Evolutionary conservation across 2,797 vertebrate genomes (phyloP).

Genomic region (Bradypus variegatus): DNA sequence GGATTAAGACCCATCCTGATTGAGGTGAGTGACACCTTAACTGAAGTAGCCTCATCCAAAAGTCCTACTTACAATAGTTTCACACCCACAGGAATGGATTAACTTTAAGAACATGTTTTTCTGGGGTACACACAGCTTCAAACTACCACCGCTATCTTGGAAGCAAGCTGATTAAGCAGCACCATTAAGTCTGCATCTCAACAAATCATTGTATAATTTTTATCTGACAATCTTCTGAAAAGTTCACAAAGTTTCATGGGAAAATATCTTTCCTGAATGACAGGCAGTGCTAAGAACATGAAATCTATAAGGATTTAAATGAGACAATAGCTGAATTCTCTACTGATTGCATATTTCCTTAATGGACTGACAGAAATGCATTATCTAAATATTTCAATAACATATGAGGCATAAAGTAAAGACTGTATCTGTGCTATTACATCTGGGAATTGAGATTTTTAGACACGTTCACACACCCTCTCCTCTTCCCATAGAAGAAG

Average conservation of each 20-base stretch:
- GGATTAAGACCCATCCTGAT: no score
- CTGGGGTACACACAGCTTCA: no score
- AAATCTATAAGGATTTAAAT: conserved; percentile 9
- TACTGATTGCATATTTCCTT: conserved; percentile 27
- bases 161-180: conserved; percentile 58
- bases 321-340: conserved; percentile 26
- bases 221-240: conserved; percentile 38
- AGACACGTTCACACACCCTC: not conserved
- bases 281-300: not conserved
- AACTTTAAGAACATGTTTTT: no score
- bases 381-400: conserved; percentile 42
- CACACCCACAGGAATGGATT: no score
- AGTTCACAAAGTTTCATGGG: conserved; percentile 5
- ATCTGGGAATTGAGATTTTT: conserved; percentile 32
- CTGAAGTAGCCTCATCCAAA: no score
- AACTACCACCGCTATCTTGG: not conserved
- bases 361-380: conserved; percentile 33
- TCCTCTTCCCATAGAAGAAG: conserved; percentile 14
- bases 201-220: conserved; percentile 54
- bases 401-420: conserved; percentile 46
- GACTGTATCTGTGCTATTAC: conserved; percentile 7
- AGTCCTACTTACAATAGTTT: no score
- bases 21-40: no score
- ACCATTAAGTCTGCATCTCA: conserved; percentile 61
- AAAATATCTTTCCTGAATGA: not conserved